Base-by-base conservation (phyloP, 2,113 vertebrate genomes). In the Xyliphius kryptos region DNA sequence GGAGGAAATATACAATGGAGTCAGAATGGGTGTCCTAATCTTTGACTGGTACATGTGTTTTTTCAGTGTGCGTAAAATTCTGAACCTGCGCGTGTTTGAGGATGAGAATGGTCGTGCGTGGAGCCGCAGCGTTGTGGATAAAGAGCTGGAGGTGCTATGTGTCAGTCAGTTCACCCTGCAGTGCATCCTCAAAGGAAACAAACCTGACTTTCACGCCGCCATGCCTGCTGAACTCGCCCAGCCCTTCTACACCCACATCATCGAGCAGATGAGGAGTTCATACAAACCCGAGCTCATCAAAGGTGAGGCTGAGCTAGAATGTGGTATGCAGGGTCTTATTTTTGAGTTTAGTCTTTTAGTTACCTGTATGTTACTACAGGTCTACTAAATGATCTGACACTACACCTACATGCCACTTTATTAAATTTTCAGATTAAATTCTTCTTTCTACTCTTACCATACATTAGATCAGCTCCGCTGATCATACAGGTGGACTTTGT, bases 121-220 rank as follows among this genome's bases (percentile, higher is more conserved):
- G 96, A 89, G 83, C 36, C 91, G 89, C 67, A 98, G 92, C 0
- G 94, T 98, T 44, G 91, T 94, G 93, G 96, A 97, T 65, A 82
- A 82, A 22, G 88, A 92, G 74, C 90, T 90, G 0, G 96, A 98
- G 79, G 89, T 99, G 44, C 74, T 98, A 46, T 97, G 93, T 54
- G 85, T 98, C 74, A 98, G 96, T 76, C 94, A 99, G 58, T 99
- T 99, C 74, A 99, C 96, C 7, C 89, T 99, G 21, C 94, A 98
- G 76, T 96, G 91, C 52, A 80, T 95, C 47, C 85, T 98, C 56
- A 99, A 97, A 75, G 94, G 91, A 36, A 97, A 96, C 86, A 97
- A 98, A 76, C 96, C 95, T 0, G 96, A 99, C 81, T 99, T 91
- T 76, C 96, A 98, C 76, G 74, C 82, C 53, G 95, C 94, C 58